phyloP scores from a whole-genome alignment of 2,113 vertebrate genomes.

The Artemisiospiza belli region DNA sequence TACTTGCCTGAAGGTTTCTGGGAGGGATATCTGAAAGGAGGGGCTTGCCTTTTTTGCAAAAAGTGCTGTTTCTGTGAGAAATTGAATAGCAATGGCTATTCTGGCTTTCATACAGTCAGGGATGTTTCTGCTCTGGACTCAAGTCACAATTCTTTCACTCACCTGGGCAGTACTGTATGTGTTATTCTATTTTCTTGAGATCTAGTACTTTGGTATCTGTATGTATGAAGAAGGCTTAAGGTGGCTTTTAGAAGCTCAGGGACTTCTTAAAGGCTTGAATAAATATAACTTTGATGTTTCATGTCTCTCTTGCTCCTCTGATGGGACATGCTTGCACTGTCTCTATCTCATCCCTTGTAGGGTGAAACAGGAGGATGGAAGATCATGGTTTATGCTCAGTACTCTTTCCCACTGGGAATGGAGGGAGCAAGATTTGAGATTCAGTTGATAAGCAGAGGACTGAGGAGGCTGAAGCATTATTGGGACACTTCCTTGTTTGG shows the following conservation, averaged over 20 bases:
- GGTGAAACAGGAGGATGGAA: not conserved
- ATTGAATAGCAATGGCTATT: not conserved
- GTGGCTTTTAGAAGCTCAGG: not conserved
- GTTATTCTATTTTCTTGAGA: not conserved
- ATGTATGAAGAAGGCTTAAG: not conserved
- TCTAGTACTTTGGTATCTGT: not conserved
- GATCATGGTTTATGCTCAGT: not conserved
- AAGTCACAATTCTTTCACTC: not conserved
- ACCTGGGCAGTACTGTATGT: not conserved
- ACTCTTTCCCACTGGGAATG: not conserved
- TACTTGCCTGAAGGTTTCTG: constrained; percentile 16
- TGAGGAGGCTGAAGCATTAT: not conserved
- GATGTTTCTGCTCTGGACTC: not conserved
- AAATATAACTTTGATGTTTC: not conserved
- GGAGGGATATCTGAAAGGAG: not conserved
- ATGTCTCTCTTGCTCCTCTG: not conserved
- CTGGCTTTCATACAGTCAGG: not conserved
- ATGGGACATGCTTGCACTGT: not conserved
- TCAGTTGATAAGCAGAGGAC: not conserved
- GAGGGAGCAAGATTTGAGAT: not conserved
- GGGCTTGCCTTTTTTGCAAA: not conserved
- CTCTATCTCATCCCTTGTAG: not conserved
- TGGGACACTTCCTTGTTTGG: not conserved
- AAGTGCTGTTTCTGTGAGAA: not conserved
- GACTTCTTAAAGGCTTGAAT: not conserved